Percentiles rank a stretch among this genome's conserved stretches.
Conservation (phyloP, 2,888 invertebrate species). For the Boloria euphrosyne region DNA sequence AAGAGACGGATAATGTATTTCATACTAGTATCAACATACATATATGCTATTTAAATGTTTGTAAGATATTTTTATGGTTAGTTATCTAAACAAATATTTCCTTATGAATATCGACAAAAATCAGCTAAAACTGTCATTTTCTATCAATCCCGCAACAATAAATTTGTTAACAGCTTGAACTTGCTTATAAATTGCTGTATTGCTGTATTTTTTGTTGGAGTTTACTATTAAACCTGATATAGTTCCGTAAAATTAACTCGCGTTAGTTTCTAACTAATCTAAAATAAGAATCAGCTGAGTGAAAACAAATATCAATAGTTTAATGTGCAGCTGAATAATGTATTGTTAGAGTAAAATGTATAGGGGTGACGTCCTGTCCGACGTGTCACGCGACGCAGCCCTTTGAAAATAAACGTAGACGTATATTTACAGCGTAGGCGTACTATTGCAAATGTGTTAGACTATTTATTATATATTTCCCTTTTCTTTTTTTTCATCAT, state of each 20-base stretch:
- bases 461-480: background rate
- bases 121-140: background rate
- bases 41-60: too few species aligned
- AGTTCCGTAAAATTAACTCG: conserved; percentile 31
- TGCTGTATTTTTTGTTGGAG: conserved; percentile 25
- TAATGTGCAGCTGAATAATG: conserved; percentile 31
- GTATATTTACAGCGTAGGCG: conserved; percentile 7
- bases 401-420: conserved; percentile 34
- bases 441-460: conserved; percentile 12
- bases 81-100: background rate
- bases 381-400: conserved; percentile 38
- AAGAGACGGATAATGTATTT: background rate
- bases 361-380: conserved; percentile 33
- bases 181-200: background rate
- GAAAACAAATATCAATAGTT: conserved; percentile 36
- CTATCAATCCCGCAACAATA: background rate
- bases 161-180: background rate
- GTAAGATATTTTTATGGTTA: too few species aligned
- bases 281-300: conserved; percentile 38
- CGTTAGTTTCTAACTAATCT: conserved; percentile 35
- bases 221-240: conserved; percentile 29
- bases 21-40: too few species aligned
- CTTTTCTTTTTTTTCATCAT: too few species aligned
- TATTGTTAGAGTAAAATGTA: conserved; percentile 33
- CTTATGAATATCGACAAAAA: background rate